These are phyloP conservation scores for Phanerotoma sp. DNA, from an alignment of 2,888 invertebrate genomes.

Conservation along the genomic window DNA sequence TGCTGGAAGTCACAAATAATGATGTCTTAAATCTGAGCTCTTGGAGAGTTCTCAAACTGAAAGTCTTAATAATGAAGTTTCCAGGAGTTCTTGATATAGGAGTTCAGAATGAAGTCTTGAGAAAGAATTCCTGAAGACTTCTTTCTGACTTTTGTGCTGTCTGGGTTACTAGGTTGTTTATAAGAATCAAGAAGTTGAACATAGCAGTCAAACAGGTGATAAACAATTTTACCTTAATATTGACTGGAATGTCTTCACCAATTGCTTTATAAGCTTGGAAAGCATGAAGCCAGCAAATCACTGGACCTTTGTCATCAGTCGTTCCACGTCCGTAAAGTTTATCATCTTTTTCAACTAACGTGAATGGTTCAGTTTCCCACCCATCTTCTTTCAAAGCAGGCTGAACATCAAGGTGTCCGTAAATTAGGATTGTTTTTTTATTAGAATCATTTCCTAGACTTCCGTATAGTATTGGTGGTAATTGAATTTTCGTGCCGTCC, in stretches of 20 bases:
- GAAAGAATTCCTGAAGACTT: too few species aligned
- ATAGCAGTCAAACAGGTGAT: too few species aligned
- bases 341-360: slow-evolving; percentile 80
- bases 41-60: too few species aligned
- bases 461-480: slow-evolving; percentile 86
- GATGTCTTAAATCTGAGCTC: too few species aligned
- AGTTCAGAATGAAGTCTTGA: too few species aligned
- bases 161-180: too few species aligned
- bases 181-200: too few species aligned
- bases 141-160: too few species aligned
- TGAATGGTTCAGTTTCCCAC: slow-evolving; percentile 95
- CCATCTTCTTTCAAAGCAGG: slow-evolving; percentile 92
- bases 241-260: slow-evolving; percentile 71
- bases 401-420: slow-evolving; percentile 98
- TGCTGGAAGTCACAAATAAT: too few species aligned
- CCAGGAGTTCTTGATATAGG: too few species aligned
- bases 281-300: slow-evolving; percentile 93
- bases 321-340: slow-evolving; percentile 91
- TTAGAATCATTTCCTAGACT: slow-evolving; percentile 73
- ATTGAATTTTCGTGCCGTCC: slow-evolving; percentile 70
- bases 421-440: slow-evolving; percentile 92
- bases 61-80: too few species aligned
- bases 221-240: slow-evolving; percentile 61
- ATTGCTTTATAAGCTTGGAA: slow-evolving; percentile 82
- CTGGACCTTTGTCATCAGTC: slow-evolving; percentile 93